Evolutionary conservation across 2,888 invertebrate genomes (phyloP).

Genomic region (Pristionchus arcanus): DNA sequence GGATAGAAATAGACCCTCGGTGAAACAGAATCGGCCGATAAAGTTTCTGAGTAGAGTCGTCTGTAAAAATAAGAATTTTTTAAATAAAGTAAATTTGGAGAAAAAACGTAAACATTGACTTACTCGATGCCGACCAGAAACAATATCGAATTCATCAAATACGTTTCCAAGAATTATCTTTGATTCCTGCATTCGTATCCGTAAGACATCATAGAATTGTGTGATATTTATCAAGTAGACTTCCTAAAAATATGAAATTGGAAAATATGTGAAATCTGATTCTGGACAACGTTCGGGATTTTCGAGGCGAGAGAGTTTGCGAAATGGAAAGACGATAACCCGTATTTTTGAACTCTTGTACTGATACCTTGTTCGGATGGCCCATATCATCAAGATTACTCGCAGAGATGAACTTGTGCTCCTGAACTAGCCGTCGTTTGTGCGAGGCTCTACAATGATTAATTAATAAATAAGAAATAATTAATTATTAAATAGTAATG

Average conservation of each 20-base stretch:
- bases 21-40: neutral
- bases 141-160: neutral
- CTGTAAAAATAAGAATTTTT: neutral
- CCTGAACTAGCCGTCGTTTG: neutral
- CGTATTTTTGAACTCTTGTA: too few species aligned
- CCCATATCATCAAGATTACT: neutral
- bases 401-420: neutral
- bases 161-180: neutral
- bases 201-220: neutral
- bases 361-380: neutral
- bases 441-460: neutral
- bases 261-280: too few species aligned
- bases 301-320: neutral
- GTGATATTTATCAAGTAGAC: neutral
- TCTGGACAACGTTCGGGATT: too few species aligned
- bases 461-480: too few species aligned
- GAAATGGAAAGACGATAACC: neutral
- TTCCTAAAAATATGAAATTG: neutral
- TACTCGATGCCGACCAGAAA: neutral
- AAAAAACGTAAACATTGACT: neutral
- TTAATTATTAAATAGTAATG: too few species aligned
- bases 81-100: too few species aligned
- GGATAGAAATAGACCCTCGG: neutral
- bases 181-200: neutral
- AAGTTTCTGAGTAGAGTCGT: neutral